Percentiles rank a stretch among this genome's conserved stretches.
phyloP scores from a whole-genome alignment of 2,113 vertebrate species.

The Mormyrus iriodes region DNA sequence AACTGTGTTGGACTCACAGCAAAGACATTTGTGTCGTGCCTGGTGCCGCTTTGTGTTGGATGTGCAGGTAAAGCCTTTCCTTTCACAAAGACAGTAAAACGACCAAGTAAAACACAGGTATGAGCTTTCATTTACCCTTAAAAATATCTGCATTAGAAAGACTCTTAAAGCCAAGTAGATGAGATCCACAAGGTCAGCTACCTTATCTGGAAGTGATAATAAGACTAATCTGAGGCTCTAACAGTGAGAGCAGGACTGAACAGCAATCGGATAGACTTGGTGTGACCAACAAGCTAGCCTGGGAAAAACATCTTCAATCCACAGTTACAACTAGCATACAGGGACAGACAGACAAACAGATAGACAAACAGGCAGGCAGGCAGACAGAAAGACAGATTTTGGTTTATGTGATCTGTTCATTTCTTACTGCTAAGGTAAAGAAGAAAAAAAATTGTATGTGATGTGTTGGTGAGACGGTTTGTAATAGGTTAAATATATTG shows the following conservation, averaged over 20 bases:
- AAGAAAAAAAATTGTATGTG: no score
- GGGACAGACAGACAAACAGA: neutral
- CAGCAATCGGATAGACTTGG: no score
- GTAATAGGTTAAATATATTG: no score
- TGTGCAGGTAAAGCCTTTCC: neutral
- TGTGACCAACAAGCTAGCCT: no score
- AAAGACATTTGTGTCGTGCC: neutral
- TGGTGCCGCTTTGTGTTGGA: neutral
- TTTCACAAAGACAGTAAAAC: neutral
- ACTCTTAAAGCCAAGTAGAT: neutral
- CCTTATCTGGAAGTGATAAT: neutral
- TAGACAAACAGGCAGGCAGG: neutral
- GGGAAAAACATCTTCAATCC: neutral
- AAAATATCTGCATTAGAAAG: neutral
- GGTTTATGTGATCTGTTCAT: no score
- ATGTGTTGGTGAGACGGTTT: no score
- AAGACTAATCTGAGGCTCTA: neutral
- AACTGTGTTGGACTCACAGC: neutral
- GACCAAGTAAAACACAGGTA: neutral
- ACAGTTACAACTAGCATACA: neutral
- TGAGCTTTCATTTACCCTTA: neutral
- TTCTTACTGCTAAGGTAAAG: no score
- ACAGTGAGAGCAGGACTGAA: no score
- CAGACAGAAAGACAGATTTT: no score
- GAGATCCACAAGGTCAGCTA: neutral